Evolutionary conservation across 2,888 invertebrate species (phyloP), one percentile per base, ranked within the genome.

Genomic region (Cecidostiba fungosa): DNA sequence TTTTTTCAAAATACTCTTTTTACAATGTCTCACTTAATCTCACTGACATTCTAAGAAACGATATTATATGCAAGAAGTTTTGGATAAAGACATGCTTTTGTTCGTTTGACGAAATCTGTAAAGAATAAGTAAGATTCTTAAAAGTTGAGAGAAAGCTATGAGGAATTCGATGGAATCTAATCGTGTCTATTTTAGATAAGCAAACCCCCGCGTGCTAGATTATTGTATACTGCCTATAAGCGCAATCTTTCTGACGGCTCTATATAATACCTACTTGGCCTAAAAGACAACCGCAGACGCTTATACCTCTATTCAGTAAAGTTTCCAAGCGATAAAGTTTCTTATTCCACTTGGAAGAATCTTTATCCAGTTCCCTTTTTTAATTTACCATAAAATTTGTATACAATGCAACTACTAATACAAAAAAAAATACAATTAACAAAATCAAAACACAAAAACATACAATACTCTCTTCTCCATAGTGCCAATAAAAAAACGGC

Each of bases 161-260:
- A 19, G 32, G 50, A 81, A 29, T 74, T 36, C 62, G 39, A 62
- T 16, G 3, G 54, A 81, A 74, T 74, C 43, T 74, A 81, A 81
- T 81, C 73, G 16, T n/a, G 29, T 47, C 43, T 43, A 62, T 43
- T 47, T n/a, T 12, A 62, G 81, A 81, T 81, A 81, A 72, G n/a
- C 10, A 6, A 62, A 74, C 10, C 29, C 12, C 32, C 8, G 4
- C 2, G 26, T 59, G 59, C 14, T 39, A 72, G 72, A 73, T 59
- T 80, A 59, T 59, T 59, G n/a, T 72, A 54, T 36, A 36, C 47
- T n/a, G 79, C 50, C 23, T 50, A 50, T 47, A 19, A 8, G 12
- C 23, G 5, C n/a, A 72, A 72, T 72, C 70, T 50, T 8, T n/a
- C 23, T 23, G 16, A 54, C 62, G 50, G n/a, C 32, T 47, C 50